These are phyloP conservation scores for Ennomos quercinarius DNA, from an alignment of 2,888 invertebrate species.

Conservation along the genomic window DNA sequence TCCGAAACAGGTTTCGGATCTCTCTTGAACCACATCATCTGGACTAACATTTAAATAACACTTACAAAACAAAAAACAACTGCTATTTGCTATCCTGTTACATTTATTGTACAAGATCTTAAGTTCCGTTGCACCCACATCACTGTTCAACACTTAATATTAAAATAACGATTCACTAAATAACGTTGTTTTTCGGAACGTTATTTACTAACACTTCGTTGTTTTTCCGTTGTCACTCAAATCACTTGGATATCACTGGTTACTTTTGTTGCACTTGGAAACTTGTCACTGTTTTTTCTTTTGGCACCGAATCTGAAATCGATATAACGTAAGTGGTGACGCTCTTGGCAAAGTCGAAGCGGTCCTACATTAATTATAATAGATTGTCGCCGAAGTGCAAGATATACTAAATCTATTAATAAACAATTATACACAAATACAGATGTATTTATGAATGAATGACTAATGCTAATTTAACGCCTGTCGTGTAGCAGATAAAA, in stretches of 20 bases:
- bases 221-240: conserved; percentile 17
- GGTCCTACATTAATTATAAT: conserved; percentile 22
- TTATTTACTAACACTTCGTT: conserved; percentile 10
- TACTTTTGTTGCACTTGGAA: conserved; percentile 15
- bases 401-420: conserved; percentile 14
- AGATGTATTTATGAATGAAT: conserved; percentile 6
- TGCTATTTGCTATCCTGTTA: conserved; percentile 1
- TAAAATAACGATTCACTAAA: not conserved
- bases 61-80: conserved; percentile 12
- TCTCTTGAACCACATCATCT: conserved; percentile 82
- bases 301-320: conserved; percentile 35
- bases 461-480: conserved; percentile 16
- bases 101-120: not conserved
- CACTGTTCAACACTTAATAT: conserved; percentile 3
- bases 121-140: conserved; percentile 12
- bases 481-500: conserved; percentile 22
- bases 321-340: conserved; percentile 44
- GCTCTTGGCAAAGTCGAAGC: conserved; percentile 46
- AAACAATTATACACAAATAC: not conserved
- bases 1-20: conserved; percentile 73
- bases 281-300: conserved; percentile 7
- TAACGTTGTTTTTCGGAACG: conserved; percentile 11
- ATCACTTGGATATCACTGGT: conserved; percentile 25
- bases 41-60: conserved; percentile 42
- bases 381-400: conserved; percentile 44